Evolutionary conservation across 2,888 invertebrate species (phyloP), one percentile per base, ranked within the genome.

Genomic region (Limnephilus rhombicus): DNA sequence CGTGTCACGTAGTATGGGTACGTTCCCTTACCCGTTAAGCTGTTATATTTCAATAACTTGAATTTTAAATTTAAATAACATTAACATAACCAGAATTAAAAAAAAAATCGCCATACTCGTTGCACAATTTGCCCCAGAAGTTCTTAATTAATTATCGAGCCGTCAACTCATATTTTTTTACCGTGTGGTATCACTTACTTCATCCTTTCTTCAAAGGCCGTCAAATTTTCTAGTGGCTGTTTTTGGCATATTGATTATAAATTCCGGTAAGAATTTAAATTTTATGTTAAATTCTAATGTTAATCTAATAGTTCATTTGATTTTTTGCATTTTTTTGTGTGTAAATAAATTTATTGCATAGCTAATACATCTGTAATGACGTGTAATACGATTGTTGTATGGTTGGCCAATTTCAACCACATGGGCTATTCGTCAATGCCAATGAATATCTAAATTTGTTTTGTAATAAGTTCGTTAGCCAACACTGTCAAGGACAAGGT

Each of bases 201-300:
- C 86, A 15, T 49, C 29, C 86, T 86, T 86, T 87, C 87, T 91
- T 89, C 89, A 89, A 88, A 86, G 89, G 85, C 87, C 91, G 91
- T 91, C 90, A 91, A 89, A 89, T 91, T 91, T 87, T 45, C 31
- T 68, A 86, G 85, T 87, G 80, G 91, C 89, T 80, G 87, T 88
- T 90, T 91, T 92, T 92, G 92, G 92, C 91, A 91, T 92, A 92
- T 92, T 92, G 91, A 92, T 91, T 88, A 53, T 80, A 85, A 91
- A 91, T 85, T 90, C 89, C 89, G 91, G 92, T 92, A 92, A 90
- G 90, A 49, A 81, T 12, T 31, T 12, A 45, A 37, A 85, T 83
- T 68, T 29, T 80, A 41, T 89, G 29, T 81, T 53, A 18, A 89
- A 89, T 89, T n/a, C 37, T 24, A 37, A 18, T 89, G 80, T 81